Base-by-base conservation (phyloP, 2,797 vertebrate genomes). In the Anableps anableps region DNA sequence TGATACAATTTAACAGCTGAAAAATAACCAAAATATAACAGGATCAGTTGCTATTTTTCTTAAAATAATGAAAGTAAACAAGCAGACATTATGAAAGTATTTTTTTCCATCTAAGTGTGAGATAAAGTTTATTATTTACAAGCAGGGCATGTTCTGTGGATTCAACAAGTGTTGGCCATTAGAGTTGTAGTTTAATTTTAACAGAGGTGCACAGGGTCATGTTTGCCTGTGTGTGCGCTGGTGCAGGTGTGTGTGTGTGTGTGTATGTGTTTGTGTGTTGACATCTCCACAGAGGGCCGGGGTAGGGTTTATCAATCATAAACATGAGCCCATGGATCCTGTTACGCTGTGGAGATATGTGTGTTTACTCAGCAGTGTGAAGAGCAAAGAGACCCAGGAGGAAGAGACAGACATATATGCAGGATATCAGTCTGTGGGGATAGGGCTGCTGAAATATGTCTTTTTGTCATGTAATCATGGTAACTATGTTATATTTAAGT, bases 351-450 rank as follows among this genome's bases (percentile, higher is more conserved):
- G 89, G 91, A 93, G 94, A 94, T 94, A 95, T 89, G 88, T 80
- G 71, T 96, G 94, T 96, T 96, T 95, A 86, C 94, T 92, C 93
- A 92, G 87, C 91, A 91, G 95, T 92, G 95, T 90, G 96, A 96
- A 95, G 93, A 91, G 90, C 88, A 88, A 90, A 91, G 86, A 87
- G 78, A 89, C 82, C 48, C 47, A 29, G 74, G 74, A 72, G 83
- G 74, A 82, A 86, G 79, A 83, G 78, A 26, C 70, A 64, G 79
- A 80, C 72, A 38, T 80, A 80, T 83, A 80, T 83, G 80, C 81
- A 68, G 85, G 85, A 86, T 85, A 91, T 77, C 85, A 87, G 43
- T 79, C 47, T 71, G 80, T 48, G 81, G 76, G 82, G 83, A 89
- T 79, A 60, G 74, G 36, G 73, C 23, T 7, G 66, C 73, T 77